Base-by-base conservation (phyloP, 2,113 vertebrate species). In the Lamprotornis superbus region DNA sequence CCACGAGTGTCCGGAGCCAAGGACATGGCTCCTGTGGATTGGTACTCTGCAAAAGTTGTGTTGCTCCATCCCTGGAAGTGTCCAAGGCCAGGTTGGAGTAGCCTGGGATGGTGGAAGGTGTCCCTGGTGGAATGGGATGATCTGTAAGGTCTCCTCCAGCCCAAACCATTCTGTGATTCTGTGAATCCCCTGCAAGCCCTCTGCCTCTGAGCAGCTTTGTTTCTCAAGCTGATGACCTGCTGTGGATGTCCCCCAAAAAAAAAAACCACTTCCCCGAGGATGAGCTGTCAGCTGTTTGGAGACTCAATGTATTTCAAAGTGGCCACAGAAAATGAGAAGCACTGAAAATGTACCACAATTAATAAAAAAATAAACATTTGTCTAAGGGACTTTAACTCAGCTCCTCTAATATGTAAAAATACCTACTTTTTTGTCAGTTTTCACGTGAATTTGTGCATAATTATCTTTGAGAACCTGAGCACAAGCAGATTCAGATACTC, bases 21-120 rank as follows among this genome's bases (percentile, higher is more conserved):
- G 49, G 40, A 31, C 5, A 3, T 0, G 9, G 37, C 1, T 63
- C 49, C 75, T 23, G 33, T 22, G 59, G 35, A 40, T 1, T 5
- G 0, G 18, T 3, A 31, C 25, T 59, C 50, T 37, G 20, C 25
- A 24, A 10, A 75, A 55, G 12, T 5, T 69, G 46, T 18, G n/a
- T 4, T 83, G 40, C 2, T 11, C 16, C 40, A 35, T 20, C 24
- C n/a, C 40, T 55, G 30, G 20, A 44, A 37, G 47, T 19, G 30
- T 7, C 30, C 63, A 35, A 40, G n/a, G 33, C 49, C 39, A 46
- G 39, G 25, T 21, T 52, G 61, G 53, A 75, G 53, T n/a, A 60
- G 0, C n/a, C 39, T 75, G 53, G n/a, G 3, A 11, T 0, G 6
- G 17, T 47, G 25, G 21, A 10, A 83, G 24, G 39, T n/a, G 60